A percentile compares a stretch with the other conserved stretches of the same genome.
phyloP scores from a whole-genome alignment of 2,888 invertebrate genomes.

The Patella ulyssiponensis region DNA sequence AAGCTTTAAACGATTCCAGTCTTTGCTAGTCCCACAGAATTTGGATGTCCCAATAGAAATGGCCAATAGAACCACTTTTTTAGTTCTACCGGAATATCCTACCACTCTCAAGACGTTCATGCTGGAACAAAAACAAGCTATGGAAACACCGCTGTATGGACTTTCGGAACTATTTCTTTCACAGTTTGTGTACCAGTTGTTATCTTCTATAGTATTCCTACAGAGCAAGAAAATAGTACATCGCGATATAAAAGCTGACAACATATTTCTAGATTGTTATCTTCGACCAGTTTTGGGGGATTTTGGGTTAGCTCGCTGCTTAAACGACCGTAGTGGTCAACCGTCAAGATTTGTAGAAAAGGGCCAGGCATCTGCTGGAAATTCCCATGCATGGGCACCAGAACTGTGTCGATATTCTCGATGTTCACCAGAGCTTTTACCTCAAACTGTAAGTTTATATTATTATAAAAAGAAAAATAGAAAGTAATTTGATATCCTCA shows the following conservation, averaged over 20 bases:
- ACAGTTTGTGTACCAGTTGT: slow-evolving; percentile 46
- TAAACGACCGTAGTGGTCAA: slow-evolving; percentile 24
- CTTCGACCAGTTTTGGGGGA: slow-evolving; percentile 45
- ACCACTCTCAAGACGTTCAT: slow-evolving; percentile 41
- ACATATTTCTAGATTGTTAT: slow-evolving; percentile 45
- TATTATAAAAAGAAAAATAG: too few relatives aligned
- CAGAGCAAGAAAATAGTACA: slow-evolving; percentile 42
- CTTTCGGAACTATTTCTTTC: slow-evolving; percentile 37
- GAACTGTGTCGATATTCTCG: slow-evolving; percentile 36
- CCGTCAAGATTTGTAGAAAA: slow-evolving; percentile 20
- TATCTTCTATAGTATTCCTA: slow-evolving; percentile 43
- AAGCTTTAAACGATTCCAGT: slow-evolving; percentile 43
- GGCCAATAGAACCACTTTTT: slow-evolving; percentile 44
- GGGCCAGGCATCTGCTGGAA: slow-evolving; percentile 36
- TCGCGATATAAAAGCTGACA: slow-evolving; percentile 50
- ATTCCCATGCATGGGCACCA: slow-evolving; percentile 46
- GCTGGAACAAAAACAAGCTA: slow-evolving; percentile 15
- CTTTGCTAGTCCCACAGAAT: slow-evolving; percentile 30
- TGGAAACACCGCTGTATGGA: slow-evolving; percentile 26
- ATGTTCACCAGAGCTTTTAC: slow-evolving; percentile 24
- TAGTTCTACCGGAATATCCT: slow-evolving; percentile 46
- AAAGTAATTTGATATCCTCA: neutral
- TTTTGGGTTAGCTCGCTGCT: slow-evolving; percentile 40
- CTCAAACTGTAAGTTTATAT: slow-evolving; percentile 24
- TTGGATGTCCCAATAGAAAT: slow-evolving; percentile 42